Conservation (phyloP, 1,140 invertebrate genomes). For the Fopius arisanus region DNA sequence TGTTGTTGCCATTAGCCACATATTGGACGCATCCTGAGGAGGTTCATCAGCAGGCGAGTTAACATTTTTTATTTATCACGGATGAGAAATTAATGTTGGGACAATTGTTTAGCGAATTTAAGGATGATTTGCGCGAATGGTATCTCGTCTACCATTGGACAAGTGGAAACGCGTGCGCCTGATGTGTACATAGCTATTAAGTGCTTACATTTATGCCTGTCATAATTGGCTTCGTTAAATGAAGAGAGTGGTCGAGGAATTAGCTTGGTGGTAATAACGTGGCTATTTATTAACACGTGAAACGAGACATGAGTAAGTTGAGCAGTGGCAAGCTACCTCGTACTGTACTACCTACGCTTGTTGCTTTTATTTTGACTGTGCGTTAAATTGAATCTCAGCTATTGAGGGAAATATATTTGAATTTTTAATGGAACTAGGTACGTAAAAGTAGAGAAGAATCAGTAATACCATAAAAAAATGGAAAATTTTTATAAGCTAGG, state of each 20-base stretch:
- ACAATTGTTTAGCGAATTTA: slow-evolving; percentile 24
- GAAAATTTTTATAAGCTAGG: no score
- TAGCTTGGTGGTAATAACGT: slow-evolving; percentile 60
- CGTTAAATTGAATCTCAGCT: no score
- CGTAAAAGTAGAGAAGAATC: no score
- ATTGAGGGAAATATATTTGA: no score
- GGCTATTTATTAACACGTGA: slow-evolving; percentile 63
- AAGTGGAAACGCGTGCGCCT: slow-evolving; percentile 38
- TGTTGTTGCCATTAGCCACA: no score
- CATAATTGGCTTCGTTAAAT: slow-evolving; percentile 63
- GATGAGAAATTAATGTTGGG: neutral
- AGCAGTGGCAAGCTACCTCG: neutral
- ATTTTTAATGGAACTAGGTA: no score
- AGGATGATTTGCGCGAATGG: slow-evolving; percentile 18
- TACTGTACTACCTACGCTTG: neutral
- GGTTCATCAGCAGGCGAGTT: no score
- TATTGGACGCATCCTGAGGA: no score
- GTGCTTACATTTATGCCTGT: slow-evolving; percentile 60
- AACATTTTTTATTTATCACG: no score
- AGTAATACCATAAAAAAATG: no score
- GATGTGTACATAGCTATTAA: slow-evolving; percentile 60
- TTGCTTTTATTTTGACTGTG: neutral
- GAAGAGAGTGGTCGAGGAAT: slow-evolving; percentile 60
- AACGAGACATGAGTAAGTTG: slow-evolving; percentile 48
- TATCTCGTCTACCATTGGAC: neutral